Percentiles rank a stretch among this genome's conserved stretches.
Conservation (phyloP, 2,888 invertebrate genomes). For the Drosophila limbata region DNA sequence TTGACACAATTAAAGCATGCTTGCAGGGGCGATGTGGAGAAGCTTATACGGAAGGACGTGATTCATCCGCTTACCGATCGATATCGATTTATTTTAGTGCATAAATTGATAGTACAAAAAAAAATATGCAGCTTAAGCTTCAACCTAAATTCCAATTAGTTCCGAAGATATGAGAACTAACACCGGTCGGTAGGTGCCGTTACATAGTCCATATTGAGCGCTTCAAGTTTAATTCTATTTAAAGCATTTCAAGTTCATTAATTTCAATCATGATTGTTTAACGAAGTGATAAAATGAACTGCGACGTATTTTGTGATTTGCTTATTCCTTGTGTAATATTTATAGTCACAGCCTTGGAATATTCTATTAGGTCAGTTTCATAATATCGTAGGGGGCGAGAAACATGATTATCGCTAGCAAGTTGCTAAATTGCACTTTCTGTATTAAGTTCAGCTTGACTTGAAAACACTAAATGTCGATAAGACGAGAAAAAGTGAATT, state of each 20-base stretch:
- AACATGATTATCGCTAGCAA: constrained; percentile 54
- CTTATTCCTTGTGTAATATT: constrained; percentile 29
- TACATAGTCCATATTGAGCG: constrained; percentile 31
- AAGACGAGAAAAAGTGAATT: constrained; percentile 53
- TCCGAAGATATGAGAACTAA: no score
- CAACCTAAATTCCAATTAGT: no score
- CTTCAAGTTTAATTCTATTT: constrained; percentile 6
- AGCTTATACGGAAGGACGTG: no score
- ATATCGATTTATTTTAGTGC: no score
- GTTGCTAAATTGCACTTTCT: constrained; percentile 36
- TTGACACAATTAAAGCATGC: no score
- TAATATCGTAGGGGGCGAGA: constrained; percentile 29
- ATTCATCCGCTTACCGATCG: no score
- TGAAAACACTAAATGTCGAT: constrained; percentile 62
- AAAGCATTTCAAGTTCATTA: constrained; percentile 15
- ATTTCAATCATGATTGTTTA: constrained; percentile 30
- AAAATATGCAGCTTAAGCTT: no score
- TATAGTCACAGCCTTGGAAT: constrained; percentile 42
- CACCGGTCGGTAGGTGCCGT: constrained; percentile 43
- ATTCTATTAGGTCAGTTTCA: constrained; percentile 50
- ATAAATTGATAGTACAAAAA: no score
- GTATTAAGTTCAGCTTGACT: constrained; percentile 47
- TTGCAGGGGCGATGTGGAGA: no score
- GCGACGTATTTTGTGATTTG: constrained; percentile 40
- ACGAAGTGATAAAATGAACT: constrained; percentile 41